phyloP scores from a whole-genome alignment of 2,113 vertebrate species.

The Atlantisia rogersi region DNA sequence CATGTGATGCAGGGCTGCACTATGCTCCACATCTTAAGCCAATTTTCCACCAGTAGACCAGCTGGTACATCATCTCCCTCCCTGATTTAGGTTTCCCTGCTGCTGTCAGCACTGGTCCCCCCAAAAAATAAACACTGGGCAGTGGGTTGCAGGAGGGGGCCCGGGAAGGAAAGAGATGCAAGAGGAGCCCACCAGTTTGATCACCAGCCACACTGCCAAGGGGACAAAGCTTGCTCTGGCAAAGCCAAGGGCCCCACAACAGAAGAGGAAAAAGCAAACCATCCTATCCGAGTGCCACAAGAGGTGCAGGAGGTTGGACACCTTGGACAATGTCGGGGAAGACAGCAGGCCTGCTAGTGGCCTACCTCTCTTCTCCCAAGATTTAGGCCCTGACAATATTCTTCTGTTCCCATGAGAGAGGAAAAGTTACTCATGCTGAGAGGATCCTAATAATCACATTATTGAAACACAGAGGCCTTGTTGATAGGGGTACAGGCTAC shows the following conservation, averaged over 20 bases:
- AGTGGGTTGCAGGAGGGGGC: rapidly evolving
- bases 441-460: no score
- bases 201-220: neutral
- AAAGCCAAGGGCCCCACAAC: neutral
- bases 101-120: neutral
- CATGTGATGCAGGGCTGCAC: neutral
- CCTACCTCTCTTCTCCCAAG: no score
- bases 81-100: neutral
- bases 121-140: rapidly evolving
- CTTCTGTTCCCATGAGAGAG: no score
- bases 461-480: no score
- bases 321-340: neutral
- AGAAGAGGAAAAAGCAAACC: neutral
- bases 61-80: neutral
- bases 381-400: no score
- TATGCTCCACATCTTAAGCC: rapidly evolving
- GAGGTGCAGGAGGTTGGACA: neutral
- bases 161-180: no score
- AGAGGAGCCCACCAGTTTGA: neutral
- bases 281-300: rapidly evolving
- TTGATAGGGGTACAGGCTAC: no score
- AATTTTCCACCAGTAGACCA: neutral
- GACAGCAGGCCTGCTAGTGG: no score
- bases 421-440: no score
- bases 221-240: neutral